These are phyloP conservation scores for Notolabrus celidotus DNA, from an alignment of 2,797 vertebrate genomes.

Conservation along the genomic window DNA sequence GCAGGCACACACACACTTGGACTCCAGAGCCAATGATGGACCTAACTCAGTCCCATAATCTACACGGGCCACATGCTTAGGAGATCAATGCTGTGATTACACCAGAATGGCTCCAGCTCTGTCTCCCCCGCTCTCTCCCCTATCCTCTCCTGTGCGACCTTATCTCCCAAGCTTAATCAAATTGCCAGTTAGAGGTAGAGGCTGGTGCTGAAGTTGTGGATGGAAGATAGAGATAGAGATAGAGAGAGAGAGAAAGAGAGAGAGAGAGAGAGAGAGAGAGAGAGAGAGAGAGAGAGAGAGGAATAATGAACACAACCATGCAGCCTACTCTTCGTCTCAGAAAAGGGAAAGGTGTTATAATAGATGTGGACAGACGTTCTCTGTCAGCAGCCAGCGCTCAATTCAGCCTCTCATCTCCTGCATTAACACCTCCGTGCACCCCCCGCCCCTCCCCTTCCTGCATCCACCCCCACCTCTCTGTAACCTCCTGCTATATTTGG, in stretches of 20 bases:
- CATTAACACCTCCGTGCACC: conserved; percentile 56
- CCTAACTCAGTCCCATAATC: conserved; percentile 72
- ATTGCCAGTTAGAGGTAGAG: conserved; percentile 76
- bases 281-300: conserved; percentile 28
- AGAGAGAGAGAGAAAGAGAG: too few species aligned
- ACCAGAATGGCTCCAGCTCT: conserved; percentile 57
- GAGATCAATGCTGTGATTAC: conserved; percentile 80
- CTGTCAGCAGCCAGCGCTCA: conserved; percentile 73
- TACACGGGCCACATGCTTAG: conserved; percentile 72
- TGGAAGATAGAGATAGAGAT: conserved; percentile 47
- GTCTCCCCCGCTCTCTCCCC: conserved; percentile 7
- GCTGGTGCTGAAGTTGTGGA: conserved; percentile 66
- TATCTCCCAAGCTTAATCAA: conserved; percentile 81
- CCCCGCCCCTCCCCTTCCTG: neutral
- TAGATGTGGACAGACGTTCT: conserved; percentile 78
- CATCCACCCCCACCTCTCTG: conserved; percentile 15
- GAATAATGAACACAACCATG: conserved; percentile 67
- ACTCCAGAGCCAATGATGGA: conserved; percentile 64
- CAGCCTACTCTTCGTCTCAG: conserved; percentile 46
- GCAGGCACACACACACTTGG: conserved; percentile 14
- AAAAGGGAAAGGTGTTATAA: conserved; percentile 75
- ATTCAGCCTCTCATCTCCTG: conserved; percentile 75
- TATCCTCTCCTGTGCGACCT: conserved; percentile 61
- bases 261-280: conserved; percentile 4
- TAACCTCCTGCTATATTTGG: conserved; percentile 63